Base-by-base conservation (phyloP, 2,888 invertebrate species). In the Dione vanillae region DNA sequence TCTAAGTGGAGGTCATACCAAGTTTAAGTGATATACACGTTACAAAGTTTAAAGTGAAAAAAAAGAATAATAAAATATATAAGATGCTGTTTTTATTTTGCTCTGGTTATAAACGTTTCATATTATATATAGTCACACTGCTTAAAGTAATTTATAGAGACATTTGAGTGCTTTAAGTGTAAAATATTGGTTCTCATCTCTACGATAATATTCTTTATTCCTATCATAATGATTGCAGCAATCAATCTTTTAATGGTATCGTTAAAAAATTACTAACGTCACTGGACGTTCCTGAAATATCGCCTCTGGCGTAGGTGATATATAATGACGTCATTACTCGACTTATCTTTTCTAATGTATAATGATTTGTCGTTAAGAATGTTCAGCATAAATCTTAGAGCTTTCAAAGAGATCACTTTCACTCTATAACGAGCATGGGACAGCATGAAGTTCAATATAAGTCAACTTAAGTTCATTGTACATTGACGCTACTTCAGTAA, bases 381-480 rank as follows among this genome's bases (percentile, higher is more conserved):
- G 81, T 79, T 78, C 74, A 74, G 72, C 76, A 83, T 84, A 81
- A 84, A 84, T 84, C 82, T 78, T 75, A 75, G 73, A 76, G 77
- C 78, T 78, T 78, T 77, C 78, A 80, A 82, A 83, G 80, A 80
- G 81, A 82, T 83, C 82, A 84, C 85, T 85, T 85, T 85, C 85
- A 82, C 84, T 82, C 73, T 75, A 75, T 78, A 80, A 80, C 75
- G 76, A 79, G 77, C 75, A 75, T 78, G 79, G 76, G 80, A 80
- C 77, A 80, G 82, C 80, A 83, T 81, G 80, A 80, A 81, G 79
- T 80, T 78, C 77, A 76, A 77, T 79, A 79, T 79, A 74, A 80
- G 80, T 79, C 77, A 78, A 69, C 74, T 74, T 74, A 74, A 76
- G 74, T 75, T 75, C 73, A 67, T 61, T 70, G 74, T 66, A 71